Evolutionary conservation across 1,140 invertebrate species (phyloP).

Genomic region (Lepeophtheirus salmonis): DNA sequence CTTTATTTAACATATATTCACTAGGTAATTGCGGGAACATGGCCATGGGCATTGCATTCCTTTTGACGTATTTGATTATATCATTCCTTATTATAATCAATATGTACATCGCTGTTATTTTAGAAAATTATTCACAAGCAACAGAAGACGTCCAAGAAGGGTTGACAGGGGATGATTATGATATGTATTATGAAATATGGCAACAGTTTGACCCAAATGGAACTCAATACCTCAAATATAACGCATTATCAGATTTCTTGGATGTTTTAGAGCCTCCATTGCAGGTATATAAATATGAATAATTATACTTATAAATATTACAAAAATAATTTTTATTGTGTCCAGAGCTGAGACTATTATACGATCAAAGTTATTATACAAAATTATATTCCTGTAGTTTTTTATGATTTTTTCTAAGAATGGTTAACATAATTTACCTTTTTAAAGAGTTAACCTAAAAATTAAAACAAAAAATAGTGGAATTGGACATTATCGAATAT

Average conservation of each 20-base stretch:
- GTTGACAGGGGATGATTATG: constrained; percentile 93
- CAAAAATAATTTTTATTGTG: no score
- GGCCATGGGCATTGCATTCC: constrained; percentile 76
- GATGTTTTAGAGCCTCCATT: constrained; percentile 17
- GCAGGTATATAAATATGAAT: constrained; percentile 6
- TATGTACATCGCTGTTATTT: constrained; percentile 98
- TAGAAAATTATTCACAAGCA: constrained; percentile 94
- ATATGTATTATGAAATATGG: constrained; percentile 99
- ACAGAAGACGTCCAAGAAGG: constrained; percentile 97
- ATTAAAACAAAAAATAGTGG: no score
- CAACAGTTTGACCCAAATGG: constrained; percentile 94
- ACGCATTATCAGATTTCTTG: constrained; percentile 46
- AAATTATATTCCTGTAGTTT: no score
- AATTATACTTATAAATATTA: no score
- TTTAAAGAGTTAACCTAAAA: no score
- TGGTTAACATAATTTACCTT: no score
- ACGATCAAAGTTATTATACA: no score
- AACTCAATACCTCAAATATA: constrained; percentile 85
- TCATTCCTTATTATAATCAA: constrained; percentile 96
- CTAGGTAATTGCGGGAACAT: constrained; percentile 78
- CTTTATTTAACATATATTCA: neutral
- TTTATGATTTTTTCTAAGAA: no score
- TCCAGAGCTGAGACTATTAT: no score
- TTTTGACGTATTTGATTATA: constrained; percentile 88
- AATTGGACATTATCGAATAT: no score